phyloP scores from a whole-genome alignment of 2,888 invertebrate species.

The Thysanoteuthis rhombus region DNA sequence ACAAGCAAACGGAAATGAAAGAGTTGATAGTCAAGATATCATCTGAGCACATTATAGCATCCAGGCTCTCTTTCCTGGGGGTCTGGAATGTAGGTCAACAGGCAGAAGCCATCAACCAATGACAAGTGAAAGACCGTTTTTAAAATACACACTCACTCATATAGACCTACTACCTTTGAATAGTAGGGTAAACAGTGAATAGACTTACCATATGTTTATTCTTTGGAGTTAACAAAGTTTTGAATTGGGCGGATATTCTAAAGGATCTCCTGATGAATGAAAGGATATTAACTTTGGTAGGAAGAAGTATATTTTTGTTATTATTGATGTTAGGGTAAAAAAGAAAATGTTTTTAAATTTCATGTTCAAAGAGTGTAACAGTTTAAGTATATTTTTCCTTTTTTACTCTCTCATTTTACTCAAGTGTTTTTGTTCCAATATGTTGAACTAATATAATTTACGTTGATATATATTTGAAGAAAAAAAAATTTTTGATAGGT shows the following conservation, averaged over 20 bases:
- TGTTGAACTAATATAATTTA: too few relatives aligned
- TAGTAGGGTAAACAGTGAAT: background rate
- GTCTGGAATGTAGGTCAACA: background rate
- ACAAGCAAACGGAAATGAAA: background rate
- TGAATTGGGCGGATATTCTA: background rate
- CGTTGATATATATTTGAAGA: too few relatives aligned
- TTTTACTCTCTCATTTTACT: too few relatives aligned
- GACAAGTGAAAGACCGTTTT: background rate
- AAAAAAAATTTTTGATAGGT: too few relatives aligned
- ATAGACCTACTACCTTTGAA: background rate
- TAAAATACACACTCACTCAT: background rate
- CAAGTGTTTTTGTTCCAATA: too few relatives aligned
- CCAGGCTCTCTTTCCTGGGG: background rate
- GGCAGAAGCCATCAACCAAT: background rate
- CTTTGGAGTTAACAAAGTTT: background rate
- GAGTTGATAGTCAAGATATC: too few relatives aligned
- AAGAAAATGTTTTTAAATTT: too few relatives aligned
- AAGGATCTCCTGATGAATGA: background rate
- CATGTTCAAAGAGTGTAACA: too few relatives aligned
- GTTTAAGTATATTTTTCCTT: too few relatives aligned
- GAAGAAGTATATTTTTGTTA: background rate
- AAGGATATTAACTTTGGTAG: background rate
- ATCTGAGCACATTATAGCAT: too few relatives aligned
- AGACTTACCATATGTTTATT: background rate
- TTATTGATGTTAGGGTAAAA: too few relatives aligned